Conservation (phyloP, 2,888 invertebrate genomes). For the Autographa gamma region DNA sequence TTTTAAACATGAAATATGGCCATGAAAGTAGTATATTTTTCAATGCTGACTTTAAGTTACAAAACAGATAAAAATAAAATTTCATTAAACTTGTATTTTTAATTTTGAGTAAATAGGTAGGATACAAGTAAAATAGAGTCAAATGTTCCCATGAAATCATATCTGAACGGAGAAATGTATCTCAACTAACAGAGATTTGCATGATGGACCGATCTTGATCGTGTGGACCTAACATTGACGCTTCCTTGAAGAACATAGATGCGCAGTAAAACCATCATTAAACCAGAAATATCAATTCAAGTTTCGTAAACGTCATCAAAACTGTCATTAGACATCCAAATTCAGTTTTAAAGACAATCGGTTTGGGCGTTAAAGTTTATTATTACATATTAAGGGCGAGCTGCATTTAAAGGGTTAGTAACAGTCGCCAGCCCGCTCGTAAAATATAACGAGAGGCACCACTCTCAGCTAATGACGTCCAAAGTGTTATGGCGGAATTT, state of each 20-base stretch:
- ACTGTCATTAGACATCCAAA: constrained; percentile 9
- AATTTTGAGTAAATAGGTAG: too few relatives aligned
- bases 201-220: background rate
- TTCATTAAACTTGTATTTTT: too few relatives aligned
- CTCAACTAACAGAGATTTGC: background rate
- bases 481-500: constrained; percentile 57
- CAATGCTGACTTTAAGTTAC: too few relatives aligned
- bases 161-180: too few relatives aligned
- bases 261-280: background rate
- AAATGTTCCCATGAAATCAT: too few relatives aligned
- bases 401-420: constrained; percentile 72
- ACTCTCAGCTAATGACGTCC: constrained; percentile 64
- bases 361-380: constrained; percentile 71
- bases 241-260: background rate
- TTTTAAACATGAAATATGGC: too few relatives aligned
- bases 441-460: constrained; percentile 75
- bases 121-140: too few relatives aligned
- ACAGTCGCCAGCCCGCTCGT: constrained; percentile 66
- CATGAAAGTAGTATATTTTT: too few relatives aligned
- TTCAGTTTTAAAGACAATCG: constrained; percentile 54
- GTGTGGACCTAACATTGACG: background rate
- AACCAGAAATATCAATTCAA: background rate
- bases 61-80: too few relatives aligned
- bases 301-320: constrained; percentile 3
- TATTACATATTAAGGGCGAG: constrained; percentile 68